Base-by-base conservation (phyloP, 2,888 invertebrate genomes). In the Hirtodrosophila duncani region DNA sequence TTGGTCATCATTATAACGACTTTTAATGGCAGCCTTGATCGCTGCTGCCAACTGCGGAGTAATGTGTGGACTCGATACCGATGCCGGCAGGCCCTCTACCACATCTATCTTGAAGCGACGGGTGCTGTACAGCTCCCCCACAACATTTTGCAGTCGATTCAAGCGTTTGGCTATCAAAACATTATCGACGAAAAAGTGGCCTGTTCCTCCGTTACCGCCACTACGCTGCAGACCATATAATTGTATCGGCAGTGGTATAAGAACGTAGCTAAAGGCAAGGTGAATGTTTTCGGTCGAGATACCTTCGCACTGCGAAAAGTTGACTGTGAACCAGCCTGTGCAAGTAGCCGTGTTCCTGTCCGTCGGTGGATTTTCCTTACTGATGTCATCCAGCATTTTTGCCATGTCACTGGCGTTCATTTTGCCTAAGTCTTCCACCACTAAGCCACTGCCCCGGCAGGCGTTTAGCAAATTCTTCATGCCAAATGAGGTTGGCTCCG, bases 281-380 rank as follows among this genome's bases (percentile, higher is more conserved):
- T 29, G n/a, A 8, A 67, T 67, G 1, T 48, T 27, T 0, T 26
- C 30, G 5, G 61, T 23, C 5, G 21, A 8, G 0, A 67, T 2
- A 5, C 21, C 23, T 2, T 21, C 21, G 16, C 67, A 58, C 10
- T 58, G 37, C 13, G 34, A 9, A 1, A 67, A 23, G 7, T 3
- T 20, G 1, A 69, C 60, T 0, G 66, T 61, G 3, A 36, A 50
- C 68, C 68, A 69, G 17, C 60, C 62, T 6, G 58, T 66, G 2
- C 52, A 37, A 3, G 29, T 55, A 10, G 37, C 20, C 6, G 3
- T 24, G 7, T 16, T 34, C 2, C 3, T 9, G 16, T 9, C 6
- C 10, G 17, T 6, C 1, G 16, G 7, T 10, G 7, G 1, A 31
- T 18, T 3, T 4, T 4, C 29, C 29, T 33, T 27, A 17, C 5